A percentile compares a stretch with the other conserved stretches of the same genome.
These are phyloP conservation scores for Heteromyza rotundicornis DNA, from an alignment of 2,888 invertebrate species.

Conservation along the genomic window DNA sequence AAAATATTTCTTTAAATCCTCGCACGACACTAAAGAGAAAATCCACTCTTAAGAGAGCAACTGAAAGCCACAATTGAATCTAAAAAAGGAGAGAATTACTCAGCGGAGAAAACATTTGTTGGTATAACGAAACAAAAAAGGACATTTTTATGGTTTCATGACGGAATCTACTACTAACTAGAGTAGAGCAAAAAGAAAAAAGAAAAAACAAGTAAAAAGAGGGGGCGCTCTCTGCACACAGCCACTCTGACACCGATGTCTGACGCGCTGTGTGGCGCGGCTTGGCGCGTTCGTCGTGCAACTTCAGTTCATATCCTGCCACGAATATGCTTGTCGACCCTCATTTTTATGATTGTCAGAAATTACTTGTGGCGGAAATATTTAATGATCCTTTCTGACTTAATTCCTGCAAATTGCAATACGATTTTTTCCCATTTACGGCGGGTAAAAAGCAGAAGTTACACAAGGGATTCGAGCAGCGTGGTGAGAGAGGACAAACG, in stretches of 20 bases:
- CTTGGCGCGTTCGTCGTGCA: too few species aligned
- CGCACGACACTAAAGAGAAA: too few species aligned
- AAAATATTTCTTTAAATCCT: too few species aligned
- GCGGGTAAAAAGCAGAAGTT: not conserved
- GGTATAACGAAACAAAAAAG: slow-evolving; percentile 7
- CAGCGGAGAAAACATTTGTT: too few species aligned
- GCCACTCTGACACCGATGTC: not conserved
- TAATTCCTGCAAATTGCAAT: slow-evolving; percentile 30
- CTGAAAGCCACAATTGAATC: too few species aligned
- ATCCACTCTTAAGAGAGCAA: too few species aligned
- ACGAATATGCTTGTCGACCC: not conserved
- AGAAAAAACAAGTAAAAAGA: not conserved
- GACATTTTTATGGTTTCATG: slow-evolving; percentile 15
- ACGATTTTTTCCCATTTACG: not conserved
- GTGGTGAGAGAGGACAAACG: not conserved
- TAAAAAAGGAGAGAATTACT: too few species aligned
- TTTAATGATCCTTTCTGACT: slow-evolving; percentile 32
- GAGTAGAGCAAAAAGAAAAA: too few species aligned
- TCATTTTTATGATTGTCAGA: slow-evolving; percentile 23
- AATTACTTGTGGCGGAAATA: slow-evolving; percentile 33
- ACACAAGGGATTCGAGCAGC: too few species aligned
- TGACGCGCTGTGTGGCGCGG: not conserved
- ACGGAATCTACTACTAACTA: too few species aligned
- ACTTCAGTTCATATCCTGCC: too few species aligned
- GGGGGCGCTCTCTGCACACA: not conserved